Conservation (phyloP, 2,113 vertebrate genomes). For the Anolis carolinensis region DNA sequence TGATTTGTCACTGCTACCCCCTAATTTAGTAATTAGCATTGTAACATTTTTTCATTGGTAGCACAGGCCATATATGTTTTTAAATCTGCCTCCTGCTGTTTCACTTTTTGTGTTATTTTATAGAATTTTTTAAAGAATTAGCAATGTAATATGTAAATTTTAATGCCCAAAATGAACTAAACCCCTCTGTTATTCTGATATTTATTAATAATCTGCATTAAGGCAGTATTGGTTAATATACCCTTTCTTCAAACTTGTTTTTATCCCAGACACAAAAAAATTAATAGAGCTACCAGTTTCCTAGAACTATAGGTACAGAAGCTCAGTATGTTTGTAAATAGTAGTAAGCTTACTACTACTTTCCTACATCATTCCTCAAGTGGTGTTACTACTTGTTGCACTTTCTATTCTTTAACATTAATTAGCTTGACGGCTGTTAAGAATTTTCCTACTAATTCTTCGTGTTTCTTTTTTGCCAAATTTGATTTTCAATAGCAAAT, state of each 20-base stretch:
- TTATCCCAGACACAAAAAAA: not conserved
- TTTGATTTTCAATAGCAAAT: not conserved
- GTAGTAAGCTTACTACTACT: not conserved
- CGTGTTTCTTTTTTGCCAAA: not conserved
- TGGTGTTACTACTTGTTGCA: not conserved
- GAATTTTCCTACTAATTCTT: not conserved
- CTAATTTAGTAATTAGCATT: too few relatives aligned
- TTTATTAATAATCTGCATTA: not conserved
- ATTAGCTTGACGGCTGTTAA: not conserved
- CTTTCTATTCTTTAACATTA: not conserved
- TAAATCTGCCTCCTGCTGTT: not conserved
- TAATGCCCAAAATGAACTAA: not conserved
- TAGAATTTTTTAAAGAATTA: not conserved
- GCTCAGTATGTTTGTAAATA: not conserved
- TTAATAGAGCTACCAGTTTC: not conserved
- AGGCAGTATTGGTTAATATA: conserved; percentile 14
- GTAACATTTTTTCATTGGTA: too few relatives aligned
- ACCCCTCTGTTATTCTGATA: not conserved
- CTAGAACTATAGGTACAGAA: not conserved
- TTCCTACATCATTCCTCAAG: not conserved
- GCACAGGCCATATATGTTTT: too few relatives aligned
- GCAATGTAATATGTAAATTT: conserved; percentile 4
- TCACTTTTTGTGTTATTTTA: conserved; percentile 17
- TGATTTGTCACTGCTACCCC: too few relatives aligned
- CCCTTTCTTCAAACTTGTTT: conserved; percentile 8